Evolutionary conservation across 2,113 vertebrate species (phyloP), one percentile per base, ranked within the genome.

Genomic region (Gavialis gangeticus): DNA sequence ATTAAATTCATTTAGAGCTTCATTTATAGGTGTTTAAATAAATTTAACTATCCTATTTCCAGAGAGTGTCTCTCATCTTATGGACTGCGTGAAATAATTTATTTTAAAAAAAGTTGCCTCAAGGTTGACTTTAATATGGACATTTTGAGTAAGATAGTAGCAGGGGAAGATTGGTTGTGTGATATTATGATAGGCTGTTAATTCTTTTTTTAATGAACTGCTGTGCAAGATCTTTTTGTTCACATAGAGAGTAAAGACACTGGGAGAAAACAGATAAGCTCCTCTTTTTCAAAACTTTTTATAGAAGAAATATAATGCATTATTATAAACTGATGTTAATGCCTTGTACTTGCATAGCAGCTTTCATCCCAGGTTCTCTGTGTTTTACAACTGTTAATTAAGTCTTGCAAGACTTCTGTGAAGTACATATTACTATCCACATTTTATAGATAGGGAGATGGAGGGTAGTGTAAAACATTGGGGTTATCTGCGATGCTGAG

Each of bases 21-120:
- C 94, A 57, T 92, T 97, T 96, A 59, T 78, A 83, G 92, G 87
- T 92, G 46, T 96, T 98, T 95, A 96, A 98, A 96, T 94, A 95
- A 97, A 93, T 96, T 62, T 85, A 97, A 96, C 54, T 91, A 27
- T 67, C 63, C 79, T 82, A 0, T 92, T 94, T 89, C 79, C 62
- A 12, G 91, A 88, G 80, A 91, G 85, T 60, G 58, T 78, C 63
- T 87, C 79, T 82, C 76, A 91, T 94, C 91, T 92, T 37, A 10
- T 46, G 71, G 86, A 30, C 80, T 78, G 9, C 2, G 58, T 58
- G 84, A 64, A 91, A 79, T 94, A 30, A 97, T 94, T 96, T 86
- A 34, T 94, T 90, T 95, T 59, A 13, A 64, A 93, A 93, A 82
- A 93, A 75, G 62, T 94, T 91, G 84, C 95, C 95, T 96, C 75